Evolutionary conservation across 2,888 invertebrate genomes (phyloP), one percentile per base, ranked within the genome.

Genomic region (Ceramica pisi): DNA sequence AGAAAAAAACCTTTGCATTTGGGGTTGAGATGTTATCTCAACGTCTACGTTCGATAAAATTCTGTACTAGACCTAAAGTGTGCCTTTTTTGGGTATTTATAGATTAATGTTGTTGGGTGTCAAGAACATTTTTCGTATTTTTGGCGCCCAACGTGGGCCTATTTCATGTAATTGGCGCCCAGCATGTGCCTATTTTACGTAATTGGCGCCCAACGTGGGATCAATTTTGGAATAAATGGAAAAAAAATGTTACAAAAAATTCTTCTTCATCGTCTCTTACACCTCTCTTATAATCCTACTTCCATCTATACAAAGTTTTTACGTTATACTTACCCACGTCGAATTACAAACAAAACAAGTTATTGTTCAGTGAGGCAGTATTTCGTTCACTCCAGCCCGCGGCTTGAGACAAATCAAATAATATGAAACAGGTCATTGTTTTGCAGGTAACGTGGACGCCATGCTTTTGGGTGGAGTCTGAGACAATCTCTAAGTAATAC

Each of bases 401-500:
- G 65, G 73, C 67, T 63, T 41, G 26, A 68, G 59, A 79, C 73
- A 82, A 80, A 80, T 82, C 79, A 82, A 80, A 80, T 80, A 80
- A 79, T 63, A 73, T 82, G 56, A 80, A 80, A 63, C 83, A 68
- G 67, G 80, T 68, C 83, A 82, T 68, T 82, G 79, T 73, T 73
- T 79, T 63, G 21, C 61, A 62, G 44, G 61, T 66, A n/a, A 38
- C n/a, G 1, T 0, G n/a, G 53, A 35, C 1, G 8, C 73, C 38
- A 68, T 3, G 2, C 1, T 21, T 57, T 70, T 44, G 1, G 0
- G 8, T 12, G 7, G 71, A 4, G 4, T 10, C 26, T 26, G 2
- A 48, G 71, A 78, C 38, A 61, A 50, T 61, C 19, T 21, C 19
- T 31, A 31, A 31, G 6, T 31, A 31, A 31, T 31, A 31, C 31